Base-by-base conservation (phyloP, 2,113 vertebrate species). In the Oreocharis arfaki region DNA sequence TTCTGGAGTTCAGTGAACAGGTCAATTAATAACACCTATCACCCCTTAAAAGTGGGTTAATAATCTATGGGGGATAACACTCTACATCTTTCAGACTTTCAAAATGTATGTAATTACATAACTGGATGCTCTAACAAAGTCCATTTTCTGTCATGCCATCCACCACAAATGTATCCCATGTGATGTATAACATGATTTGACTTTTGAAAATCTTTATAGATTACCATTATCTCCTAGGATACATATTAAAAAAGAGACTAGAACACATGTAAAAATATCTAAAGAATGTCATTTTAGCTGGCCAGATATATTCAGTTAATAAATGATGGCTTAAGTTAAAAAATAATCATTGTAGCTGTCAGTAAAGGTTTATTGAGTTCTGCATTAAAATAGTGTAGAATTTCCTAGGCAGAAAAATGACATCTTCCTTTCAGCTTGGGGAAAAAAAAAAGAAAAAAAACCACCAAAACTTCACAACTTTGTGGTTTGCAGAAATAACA, bases 1-100 rank as follows among this genome's bases (percentile, higher is more conserved):
- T 93, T 93, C 56, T 56, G 33, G 47, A 84, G 71, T 94, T 96
- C 92, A 94, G 56, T 64, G 82, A 94, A 61, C 60, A 88, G 85
- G 85, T 93, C 95, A 95, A 88, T 95, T 94, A 95, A 84, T 90
- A 94, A 77, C 68, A 93, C 59, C 79, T 86, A 93, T 77, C 76
- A 77, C 52, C 60, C 59, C 39, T 92, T 90, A 75, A 92, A 96
- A 92, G 27, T 67, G 28, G 39, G 68, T 94, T 95, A 93, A 94
- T 94, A 68, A 95, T 93, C 90, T 89, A 5, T 84, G 37, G 13
- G 39, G 71, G 19, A 84, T 92, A 96, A 67, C 59, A 82, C 10
- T 50, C 32, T 61, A 76, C 35, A 55, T 57, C 82, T 93, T 92
- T 96, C 82, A 92, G 91, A 77, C 46, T 77, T n/a, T n/a, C n/a